Evolutionary conservation across 2,888 invertebrate species (phyloP).

Genomic region (Carcina quercana): DNA sequence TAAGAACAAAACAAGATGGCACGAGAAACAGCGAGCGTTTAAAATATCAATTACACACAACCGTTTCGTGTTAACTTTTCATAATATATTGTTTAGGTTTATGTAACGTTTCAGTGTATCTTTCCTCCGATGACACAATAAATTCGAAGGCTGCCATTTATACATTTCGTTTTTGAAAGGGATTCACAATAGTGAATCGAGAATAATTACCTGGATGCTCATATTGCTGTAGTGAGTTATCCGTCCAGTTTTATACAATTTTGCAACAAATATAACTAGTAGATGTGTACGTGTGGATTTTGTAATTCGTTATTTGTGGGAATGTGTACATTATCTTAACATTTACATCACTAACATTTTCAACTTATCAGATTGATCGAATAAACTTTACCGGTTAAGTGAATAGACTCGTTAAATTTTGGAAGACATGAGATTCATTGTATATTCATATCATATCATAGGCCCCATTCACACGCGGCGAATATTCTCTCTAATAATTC

Average conservation of each 20-base stretch:
- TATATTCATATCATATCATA: too few relatives aligned
- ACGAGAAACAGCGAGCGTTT: too few relatives aligned
- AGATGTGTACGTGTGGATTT: constrained; percentile 31
- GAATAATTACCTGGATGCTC: constrained; percentile 62
- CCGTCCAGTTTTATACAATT: constrained; percentile 72
- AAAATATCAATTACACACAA: too few relatives aligned
- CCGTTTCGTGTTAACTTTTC: too few relatives aligned
- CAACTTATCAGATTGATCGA: neutral
- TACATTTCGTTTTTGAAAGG: constrained; percentile 5
- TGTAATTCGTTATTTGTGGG: constrained; percentile 17
- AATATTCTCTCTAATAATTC: too few relatives aligned
- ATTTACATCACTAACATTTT: neutral
- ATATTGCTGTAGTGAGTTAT: constrained; percentile 68
- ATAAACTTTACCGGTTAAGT: neutral
- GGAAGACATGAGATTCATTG: too few relatives aligned
- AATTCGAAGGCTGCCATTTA: constrained; percentile 52
- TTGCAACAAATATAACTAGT: constrained; percentile 46
- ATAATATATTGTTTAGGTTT: too few relatives aligned
- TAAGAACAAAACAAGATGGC: too few relatives aligned
- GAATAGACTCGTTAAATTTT: neutral
- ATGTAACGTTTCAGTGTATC: too few relatives aligned
- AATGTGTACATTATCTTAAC: constrained; percentile 1
- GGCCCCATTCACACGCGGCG: too few relatives aligned
- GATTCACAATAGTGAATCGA: constrained; percentile 25
- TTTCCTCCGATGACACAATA: too few relatives aligned